These are phyloP conservation scores for Periophthalmodon schlosseri DNA, from an alignment of 2,113 vertebrate species.

Conservation along the genomic window DNA sequence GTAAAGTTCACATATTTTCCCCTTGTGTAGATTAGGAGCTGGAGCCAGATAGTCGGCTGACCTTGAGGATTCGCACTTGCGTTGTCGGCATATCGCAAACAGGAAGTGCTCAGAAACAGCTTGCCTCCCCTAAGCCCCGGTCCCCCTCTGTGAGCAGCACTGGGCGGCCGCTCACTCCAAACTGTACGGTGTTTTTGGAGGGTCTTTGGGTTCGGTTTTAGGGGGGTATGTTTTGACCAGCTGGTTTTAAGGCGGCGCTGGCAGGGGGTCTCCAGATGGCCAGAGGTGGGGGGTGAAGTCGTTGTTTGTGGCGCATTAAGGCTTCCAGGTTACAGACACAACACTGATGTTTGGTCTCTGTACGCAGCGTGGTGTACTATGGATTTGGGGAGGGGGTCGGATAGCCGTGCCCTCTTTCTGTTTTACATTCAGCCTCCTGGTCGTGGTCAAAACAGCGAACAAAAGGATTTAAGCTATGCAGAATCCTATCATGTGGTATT, in stretches of 20 bases:
- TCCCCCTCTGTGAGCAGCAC: slow-evolving; percentile 32
- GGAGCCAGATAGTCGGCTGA: slow-evolving; percentile 37
- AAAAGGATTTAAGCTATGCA: slow-evolving; percentile 19
- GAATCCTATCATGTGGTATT: slow-evolving; percentile 11
- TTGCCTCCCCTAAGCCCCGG: slow-evolving; percentile 42
- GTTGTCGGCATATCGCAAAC: slow-evolving; percentile 35
- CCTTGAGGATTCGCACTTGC: slow-evolving; percentile 34
- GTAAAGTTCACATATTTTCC: slow-evolving; percentile 22
- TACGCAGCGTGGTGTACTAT: slow-evolving; percentile 47
- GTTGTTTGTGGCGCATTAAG: slow-evolving; percentile 67
- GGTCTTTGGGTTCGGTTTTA: slow-evolving; percentile 7
- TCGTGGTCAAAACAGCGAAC: slow-evolving; percentile 16
- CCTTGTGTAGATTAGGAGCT: slow-evolving; percentile 32
- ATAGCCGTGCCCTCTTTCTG: slow-evolving; percentile 33
- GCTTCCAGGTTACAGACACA: slow-evolving; percentile 70
- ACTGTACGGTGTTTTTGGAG: slow-evolving; percentile 22
- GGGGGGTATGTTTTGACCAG: slow-evolving; percentile 46
- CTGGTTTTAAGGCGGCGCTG: slow-evolving; percentile 36
- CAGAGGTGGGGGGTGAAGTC: slow-evolving; percentile 61
- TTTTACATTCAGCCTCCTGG: slow-evolving; percentile 23
- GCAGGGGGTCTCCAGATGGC: slow-evolving; percentile 70
- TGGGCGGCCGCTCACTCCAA: slow-evolving; percentile 20
- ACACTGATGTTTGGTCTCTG: slow-evolving; percentile 58
- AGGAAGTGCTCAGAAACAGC: slow-evolving; percentile 40
- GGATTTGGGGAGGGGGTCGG: slow-evolving; percentile 14